Conservation (phyloP, 2,113 vertebrate species). For the Nothocercus nigrocapillus region DNA sequence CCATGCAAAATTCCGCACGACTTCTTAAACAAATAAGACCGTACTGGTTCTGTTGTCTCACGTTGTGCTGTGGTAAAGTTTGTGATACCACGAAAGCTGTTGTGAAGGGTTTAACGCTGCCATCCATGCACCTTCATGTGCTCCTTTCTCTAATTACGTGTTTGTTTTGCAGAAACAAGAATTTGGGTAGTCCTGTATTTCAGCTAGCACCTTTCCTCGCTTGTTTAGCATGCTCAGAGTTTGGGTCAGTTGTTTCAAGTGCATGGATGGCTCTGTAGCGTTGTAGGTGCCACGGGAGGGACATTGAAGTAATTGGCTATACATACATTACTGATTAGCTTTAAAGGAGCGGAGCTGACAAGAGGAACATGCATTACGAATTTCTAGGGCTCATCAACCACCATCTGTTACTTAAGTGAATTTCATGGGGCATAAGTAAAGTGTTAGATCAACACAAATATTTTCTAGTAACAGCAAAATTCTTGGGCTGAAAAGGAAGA, state of each 20-base stretch:
- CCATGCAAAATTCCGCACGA: background rate
- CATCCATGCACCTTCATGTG: background rate
- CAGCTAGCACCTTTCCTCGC: background rate
- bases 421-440: slow-evolving; percentile 1
- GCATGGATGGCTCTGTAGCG: background rate
- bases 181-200: background rate
- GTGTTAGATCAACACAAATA: background rate
- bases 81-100: background rate
- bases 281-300: background rate
- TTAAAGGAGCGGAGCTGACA: background rate
- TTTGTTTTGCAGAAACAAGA: background rate
- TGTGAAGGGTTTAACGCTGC: background rate
- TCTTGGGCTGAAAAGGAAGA: background rate
- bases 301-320: background rate
- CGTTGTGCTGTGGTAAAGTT: background rate
- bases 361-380: background rate
- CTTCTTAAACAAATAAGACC: background rate
- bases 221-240: background rate
- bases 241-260: background rate
- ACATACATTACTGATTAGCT: slow-evolving; percentile 16
- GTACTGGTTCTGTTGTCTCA: background rate
- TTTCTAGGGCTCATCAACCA: background rate
- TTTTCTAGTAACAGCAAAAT: background rate
- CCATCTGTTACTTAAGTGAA: slow-evolving; percentile 5
- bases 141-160: background rate